Conservation (phyloP, 2,888 invertebrate species). For the Alviniconcha strummeri region DNA sequence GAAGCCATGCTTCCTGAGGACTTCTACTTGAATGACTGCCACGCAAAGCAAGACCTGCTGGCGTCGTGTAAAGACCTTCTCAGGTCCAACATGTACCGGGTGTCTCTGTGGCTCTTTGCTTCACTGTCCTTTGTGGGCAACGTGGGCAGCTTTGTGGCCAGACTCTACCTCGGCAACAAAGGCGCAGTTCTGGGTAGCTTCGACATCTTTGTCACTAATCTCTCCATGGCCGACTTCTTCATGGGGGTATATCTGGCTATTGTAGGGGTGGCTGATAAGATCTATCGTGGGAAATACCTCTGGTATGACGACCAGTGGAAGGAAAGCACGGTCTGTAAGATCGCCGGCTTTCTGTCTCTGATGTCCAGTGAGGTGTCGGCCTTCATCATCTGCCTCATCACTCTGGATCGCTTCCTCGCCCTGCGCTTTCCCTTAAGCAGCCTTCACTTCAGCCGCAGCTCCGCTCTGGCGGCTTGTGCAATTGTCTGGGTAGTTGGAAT, state of each 20-base stretch:
- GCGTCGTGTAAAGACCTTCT: conserved; percentile 20
- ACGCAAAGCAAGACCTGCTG: conserved; percentile 13
- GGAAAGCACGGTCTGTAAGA: conserved; percentile 44
- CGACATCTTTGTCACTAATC: conserved; percentile 34
- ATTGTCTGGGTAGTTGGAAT: conserved; percentile 58
- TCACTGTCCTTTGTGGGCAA: conserved; percentile 14
- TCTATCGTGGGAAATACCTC: conserved; percentile 50
- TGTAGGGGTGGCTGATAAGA: conserved; percentile 48
- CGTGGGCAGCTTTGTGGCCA: conserved; percentile 1
- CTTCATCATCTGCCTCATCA: conserved; percentile 78
- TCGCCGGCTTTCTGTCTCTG: conserved; percentile 52
- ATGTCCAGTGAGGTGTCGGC: conserved; percentile 80
- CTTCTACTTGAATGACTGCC: background rate
- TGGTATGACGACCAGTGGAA: conserved; percentile 52
- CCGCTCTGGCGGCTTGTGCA: conserved; percentile 49
- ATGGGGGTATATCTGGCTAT: conserved; percentile 54
- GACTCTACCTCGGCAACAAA: background rate
- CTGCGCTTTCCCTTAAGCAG: conserved; percentile 77
- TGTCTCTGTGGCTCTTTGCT: conserved; percentile 16
- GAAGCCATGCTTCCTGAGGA: background rate
- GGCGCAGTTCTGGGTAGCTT: background rate
- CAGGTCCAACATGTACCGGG: background rate
- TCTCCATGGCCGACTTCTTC: conserved; percentile 38
- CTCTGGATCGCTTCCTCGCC: conserved; percentile 79
- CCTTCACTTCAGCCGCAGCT: conserved; percentile 48